Conservation (phyloP, 1,140 invertebrate genomes). For the Aradophagus sp. region DNA sequence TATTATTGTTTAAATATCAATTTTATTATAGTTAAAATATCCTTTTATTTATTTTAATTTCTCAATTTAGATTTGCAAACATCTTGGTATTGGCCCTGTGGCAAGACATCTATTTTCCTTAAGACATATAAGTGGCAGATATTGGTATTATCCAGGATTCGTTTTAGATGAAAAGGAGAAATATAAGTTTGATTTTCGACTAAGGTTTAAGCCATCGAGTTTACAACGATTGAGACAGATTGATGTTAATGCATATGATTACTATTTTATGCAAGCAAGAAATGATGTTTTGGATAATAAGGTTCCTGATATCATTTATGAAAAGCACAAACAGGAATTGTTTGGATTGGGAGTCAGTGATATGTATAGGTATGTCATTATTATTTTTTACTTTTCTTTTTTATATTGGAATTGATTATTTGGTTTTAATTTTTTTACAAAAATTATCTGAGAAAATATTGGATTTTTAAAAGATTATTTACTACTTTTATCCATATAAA, state of each 20-base stretch:
- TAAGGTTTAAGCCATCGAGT: slow-evolving; percentile 84
- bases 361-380: slow-evolving; percentile 79
- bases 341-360: slow-evolving; percentile 88
- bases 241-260: slow-evolving; percentile 85
- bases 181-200: slow-evolving; percentile 81
- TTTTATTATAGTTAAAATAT: too few species aligned
- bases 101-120: slow-evolving; percentile 85
- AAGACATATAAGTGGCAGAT: slow-evolving; percentile 76
- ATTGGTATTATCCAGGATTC: slow-evolving; percentile 79
- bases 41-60: too few species aligned
- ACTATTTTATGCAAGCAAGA: slow-evolving; percentile 89
- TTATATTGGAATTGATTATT: slow-evolving; percentile 2
- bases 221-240: slow-evolving; percentile 79
- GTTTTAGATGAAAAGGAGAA: slow-evolving; percentile 74
- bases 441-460: too few species aligned
- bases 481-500: too few species aligned
- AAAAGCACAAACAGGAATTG: slow-evolving; percentile 83
- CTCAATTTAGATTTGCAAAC: slow-evolving; percentile 80
- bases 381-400: slow-evolving; percentile 1
- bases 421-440: too few species aligned
- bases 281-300: slow-evolving; percentile 86
- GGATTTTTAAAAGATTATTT: too few species aligned
- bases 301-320: slow-evolving; percentile 85
- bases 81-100: slow-evolving; percentile 83
- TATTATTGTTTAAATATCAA: too few species aligned